Evolutionary conservation across 37 sponge, comb jelly and placozoan species (phyloP).

Genomic region (Aphrocallistes beatrix): DNA sequence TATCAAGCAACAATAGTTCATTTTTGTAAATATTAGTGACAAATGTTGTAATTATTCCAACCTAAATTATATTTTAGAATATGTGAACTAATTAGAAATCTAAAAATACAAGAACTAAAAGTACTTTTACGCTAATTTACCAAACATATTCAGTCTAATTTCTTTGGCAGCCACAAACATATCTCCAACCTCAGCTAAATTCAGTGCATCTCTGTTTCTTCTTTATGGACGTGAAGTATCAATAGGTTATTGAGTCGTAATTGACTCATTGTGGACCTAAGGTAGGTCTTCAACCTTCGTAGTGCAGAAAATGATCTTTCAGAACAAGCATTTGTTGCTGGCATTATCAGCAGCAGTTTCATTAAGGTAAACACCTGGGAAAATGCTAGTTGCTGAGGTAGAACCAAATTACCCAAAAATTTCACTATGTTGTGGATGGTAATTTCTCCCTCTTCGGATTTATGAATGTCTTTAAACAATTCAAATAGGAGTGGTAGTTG

Average conservation of each 20-base stretch:
- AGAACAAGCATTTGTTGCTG: constrained; percentile 46
- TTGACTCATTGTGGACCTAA: constrained; percentile 38
- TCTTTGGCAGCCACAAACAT: constrained; percentile 24
- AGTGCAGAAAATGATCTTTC: constrained; percentile 42
- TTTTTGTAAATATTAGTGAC: too few relatives aligned
- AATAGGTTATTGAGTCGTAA: constrained; percentile 38
- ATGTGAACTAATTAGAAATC: too few relatives aligned
- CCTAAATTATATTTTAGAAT: too few relatives aligned
- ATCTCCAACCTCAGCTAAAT: not conserved
- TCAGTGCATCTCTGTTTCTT: constrained; percentile 6
- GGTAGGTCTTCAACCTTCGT: constrained; percentile 36
- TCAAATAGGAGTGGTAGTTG: constrained; percentile 1
- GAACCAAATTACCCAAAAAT: not conserved
- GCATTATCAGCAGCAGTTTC: constrained; percentile 40
- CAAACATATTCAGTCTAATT: constrained; percentile 26
- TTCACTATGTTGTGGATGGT: not conserved
- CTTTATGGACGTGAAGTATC: constrained; percentile 40
- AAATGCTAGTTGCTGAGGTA: constrained; percentile 16
- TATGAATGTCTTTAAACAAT: not conserved
- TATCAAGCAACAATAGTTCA: too few relatives aligned
- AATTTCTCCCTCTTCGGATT: not conserved
- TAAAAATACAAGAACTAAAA: too few relatives aligned
- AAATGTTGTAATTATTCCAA: too few relatives aligned
- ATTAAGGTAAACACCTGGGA: constrained; percentile 23
- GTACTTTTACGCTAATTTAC: constrained; percentile 8